Evolutionary conservation across 2,113 vertebrate species (phyloP), one percentile per base, ranked within the genome.

Genomic region (Otus sunia): DNA sequence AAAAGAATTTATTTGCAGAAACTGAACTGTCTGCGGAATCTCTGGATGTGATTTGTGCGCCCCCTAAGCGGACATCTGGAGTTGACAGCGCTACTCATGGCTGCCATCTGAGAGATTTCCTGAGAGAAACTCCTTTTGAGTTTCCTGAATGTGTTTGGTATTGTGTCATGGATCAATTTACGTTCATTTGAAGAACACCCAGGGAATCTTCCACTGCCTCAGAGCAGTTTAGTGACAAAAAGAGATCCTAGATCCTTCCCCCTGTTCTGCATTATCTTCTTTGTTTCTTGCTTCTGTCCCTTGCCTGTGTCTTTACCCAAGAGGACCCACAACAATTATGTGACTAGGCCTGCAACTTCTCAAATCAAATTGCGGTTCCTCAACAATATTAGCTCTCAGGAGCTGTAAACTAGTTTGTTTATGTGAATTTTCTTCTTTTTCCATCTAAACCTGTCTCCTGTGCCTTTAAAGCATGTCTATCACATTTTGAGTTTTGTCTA

Each of bases 231-330:
- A 29, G 18, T 39, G 43, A 8, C 1, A 2, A 37, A 56, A 52
- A 80, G 47, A 63, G 9, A 82, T 15, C 43, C 43, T 45, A 45
- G 43, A 49, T 55, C 5, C 4, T 67, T 58, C 8, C 20, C 15
- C 18, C 5, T 12, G 43, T 77, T 86, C 37, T 0, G 1, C 2
- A 0, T 29, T 29, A 19, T 22, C 34, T 53, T 53, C 4, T 6
- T 64, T 64, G 11, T 50, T 88, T 77, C 32, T 72, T 93, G 39
- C 39, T 45, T 74, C 36, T 58, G 12, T 55, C 22, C 39, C 25
- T 74, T 74, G 85, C 11, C 49, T 27, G 4, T 53, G 25, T 71
- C 52, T 62, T 80, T 64, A 68, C 23, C 23, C 12, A 55, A 19
- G 4, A 53, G 39, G 63, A 81, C n/a, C 18, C 16, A 26, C 23